Evolutionary conservation across 2,113 vertebrate species (phyloP).

Genomic region (Prinia subflava): DNA sequence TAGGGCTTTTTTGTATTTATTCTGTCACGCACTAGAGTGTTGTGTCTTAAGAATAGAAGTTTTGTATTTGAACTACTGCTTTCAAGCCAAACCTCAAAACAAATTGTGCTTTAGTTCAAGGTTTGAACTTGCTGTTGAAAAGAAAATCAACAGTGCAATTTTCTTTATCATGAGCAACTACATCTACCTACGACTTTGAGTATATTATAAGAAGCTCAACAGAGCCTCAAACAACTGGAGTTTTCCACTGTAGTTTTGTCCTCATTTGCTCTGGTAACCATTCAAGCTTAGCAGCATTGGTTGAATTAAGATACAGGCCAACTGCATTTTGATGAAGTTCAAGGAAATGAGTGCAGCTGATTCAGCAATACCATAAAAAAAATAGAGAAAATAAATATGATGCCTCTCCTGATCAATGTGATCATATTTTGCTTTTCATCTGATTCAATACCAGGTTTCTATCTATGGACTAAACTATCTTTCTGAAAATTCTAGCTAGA

Average conservation of each 20-base stretch:
- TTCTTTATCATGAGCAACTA: slow-evolving; percentile 6
- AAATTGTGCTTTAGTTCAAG: slow-evolving; percentile 14
- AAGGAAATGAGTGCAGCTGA: neutral
- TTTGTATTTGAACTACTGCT: neutral
- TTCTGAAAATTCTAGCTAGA: neutral
- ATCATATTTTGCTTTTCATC: neutral
- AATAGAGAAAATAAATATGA: neutral
- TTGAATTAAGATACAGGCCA: slow-evolving; percentile 12
- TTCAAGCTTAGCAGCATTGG: slow-evolving; percentile 5
- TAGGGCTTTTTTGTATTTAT: neutral
- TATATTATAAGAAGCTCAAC: neutral
- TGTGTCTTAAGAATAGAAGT: neutral
- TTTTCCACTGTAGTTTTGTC: slow-evolving; percentile 3
- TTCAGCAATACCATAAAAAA: neutral
- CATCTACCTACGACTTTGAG: slow-evolving; percentile 5
- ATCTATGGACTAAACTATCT: neutral
- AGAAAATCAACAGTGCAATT: slow-evolving; percentile 26
- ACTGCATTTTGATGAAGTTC: neutral
- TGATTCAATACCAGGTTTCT: neutral
- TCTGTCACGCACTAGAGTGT: neutral
- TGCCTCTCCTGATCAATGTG: neutral
- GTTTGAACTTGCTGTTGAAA: slow-evolving; percentile 24
- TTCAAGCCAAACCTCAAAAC: slow-evolving; percentile 26
- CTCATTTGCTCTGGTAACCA: slow-evolving; percentile 22
- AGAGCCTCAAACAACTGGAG: neutral